Evolutionary conservation across 2,888 invertebrate species (phyloP), one percentile per base, ranked within the genome.

Genomic region (Aleiodes leptofemur): DNA sequence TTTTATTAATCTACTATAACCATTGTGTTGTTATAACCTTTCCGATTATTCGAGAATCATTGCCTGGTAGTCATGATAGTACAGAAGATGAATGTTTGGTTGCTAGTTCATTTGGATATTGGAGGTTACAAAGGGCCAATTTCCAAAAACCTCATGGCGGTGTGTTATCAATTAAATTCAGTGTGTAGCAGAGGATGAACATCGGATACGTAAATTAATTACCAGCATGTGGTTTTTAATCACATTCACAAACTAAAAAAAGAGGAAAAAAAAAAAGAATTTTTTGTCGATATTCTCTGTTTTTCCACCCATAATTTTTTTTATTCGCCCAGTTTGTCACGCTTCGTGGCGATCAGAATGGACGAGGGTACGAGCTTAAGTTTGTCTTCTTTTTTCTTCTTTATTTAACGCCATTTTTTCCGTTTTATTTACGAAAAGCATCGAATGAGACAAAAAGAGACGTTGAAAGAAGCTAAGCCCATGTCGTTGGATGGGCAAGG

Each of bases 381-480:
- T 57, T 43, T n/a, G n/a, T 11, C 8, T 6, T 50, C 13, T 14
- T n/a, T 31, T 11, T 16, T 6, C 48, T 23, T 14, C 11, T 16
- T 8, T 43, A 23, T 71, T 48, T 16, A 9, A 31, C 43, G 13
- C 48, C 31, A 9, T 29, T 11, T 34, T 8, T 51, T 38, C 51
- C 31, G 29, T 64, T 55, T 34, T 14, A 34, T 57, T 57, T 51
- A 64, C 23, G 14, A 34, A 66, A 43, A 68, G 34, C 38, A 23
- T 59, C 71, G 48, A 68, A 55, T 71, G 66, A 75, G 34, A 57
- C 31, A 71, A 75, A 75, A 75, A 71, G 29, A 72, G 64, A 75
- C 50, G 69, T 11, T 68, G 71, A 75, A 71, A 71, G 71, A 59
- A 72, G 75, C 55, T 75, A 75, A 75, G 75, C 71, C 48, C 64